Base-by-base conservation (phyloP, 2,113 vertebrate genomes). In the Tenebrosternarchus preto region DNA sequence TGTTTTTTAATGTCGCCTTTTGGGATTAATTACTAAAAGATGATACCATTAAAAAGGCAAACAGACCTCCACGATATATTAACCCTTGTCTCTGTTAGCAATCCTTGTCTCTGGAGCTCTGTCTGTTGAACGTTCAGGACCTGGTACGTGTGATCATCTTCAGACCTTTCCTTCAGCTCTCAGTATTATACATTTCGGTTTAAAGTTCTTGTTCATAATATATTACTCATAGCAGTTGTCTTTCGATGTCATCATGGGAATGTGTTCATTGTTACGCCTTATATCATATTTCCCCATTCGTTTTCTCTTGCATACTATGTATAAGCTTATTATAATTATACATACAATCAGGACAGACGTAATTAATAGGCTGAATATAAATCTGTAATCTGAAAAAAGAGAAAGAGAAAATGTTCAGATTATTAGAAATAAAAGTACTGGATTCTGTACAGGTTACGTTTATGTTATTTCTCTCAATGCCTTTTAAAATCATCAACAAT, bases 261-360 rank as follows among this genome's bases (percentile, higher is more conserved):
- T 5, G 17, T 20, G 8, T 1, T 4, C 5, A 43, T 33, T 33
- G 46, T 70, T 78, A 25, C 5, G 0, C 6, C 46, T 33, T 17
- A 78, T 15, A 19, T 29, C 27, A 7, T 78, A 78, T 9, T 11
- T 60, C 22, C 67, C 56, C 60, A n/a, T 29, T 61, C 67, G 55
- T 11, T 4, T 71, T 9, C 4, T 36, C 22, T 17, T 46, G 22
- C 1, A 2, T 2, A 20, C 3, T 3, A 36, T 0, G 2, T 17
- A 31, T 11, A 19, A n/a, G n/a, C n/a, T 0, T 68, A 50, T 22
- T 8, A 31, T 22, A 0, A 71, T 0, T 29, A 66, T 20, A 71
- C 0, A 17, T n/a, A 0, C 5, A 16, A 5, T 22, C 15, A 29
- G 5, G 4, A 2, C 0, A 59, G 0, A 12, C 1, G 11, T 4